Conservation (phyloP, 2,113 vertebrate species). For the Elachura formosa region DNA sequence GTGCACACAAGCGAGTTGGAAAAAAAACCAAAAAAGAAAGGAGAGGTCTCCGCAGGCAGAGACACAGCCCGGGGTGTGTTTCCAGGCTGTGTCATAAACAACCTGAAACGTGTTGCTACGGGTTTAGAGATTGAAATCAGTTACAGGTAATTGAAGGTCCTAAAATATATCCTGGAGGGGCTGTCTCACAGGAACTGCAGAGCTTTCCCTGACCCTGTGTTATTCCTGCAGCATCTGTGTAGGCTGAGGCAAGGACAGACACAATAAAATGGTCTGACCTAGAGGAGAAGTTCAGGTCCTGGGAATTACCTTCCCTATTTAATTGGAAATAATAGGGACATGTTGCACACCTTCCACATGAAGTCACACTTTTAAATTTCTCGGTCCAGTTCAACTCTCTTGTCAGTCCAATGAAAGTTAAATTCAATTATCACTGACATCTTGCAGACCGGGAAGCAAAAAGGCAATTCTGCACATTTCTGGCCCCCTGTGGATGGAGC, state of each 20-base stretch:
- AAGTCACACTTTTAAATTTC: not conserved
- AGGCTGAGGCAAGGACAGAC: not conserved
- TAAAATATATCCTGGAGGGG: not conserved
- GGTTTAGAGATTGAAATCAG: not conserved
- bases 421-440: not conserved
- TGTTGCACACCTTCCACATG: not conserved
- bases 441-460: not conserved
- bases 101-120: not conserved
- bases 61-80: not conserved
- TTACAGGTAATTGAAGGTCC: not conserved
- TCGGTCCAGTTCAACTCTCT: not conserved
- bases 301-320: not conserved
- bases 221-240: not conserved
- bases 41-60: not conserved
- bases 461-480: conserved; percentile 26
- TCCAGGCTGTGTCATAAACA: not conserved
- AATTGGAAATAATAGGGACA: not conserved
- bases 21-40: no score
- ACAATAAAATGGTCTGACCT: not conserved
- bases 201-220: not conserved
- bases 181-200: not conserved
- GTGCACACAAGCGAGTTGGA: not conserved
- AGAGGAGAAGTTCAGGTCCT: not conserved
- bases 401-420: not conserved
- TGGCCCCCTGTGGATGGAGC: not conserved